Conservation (phyloP, 2,113 vertebrate species). For the Pituophis catenifer region DNA sequence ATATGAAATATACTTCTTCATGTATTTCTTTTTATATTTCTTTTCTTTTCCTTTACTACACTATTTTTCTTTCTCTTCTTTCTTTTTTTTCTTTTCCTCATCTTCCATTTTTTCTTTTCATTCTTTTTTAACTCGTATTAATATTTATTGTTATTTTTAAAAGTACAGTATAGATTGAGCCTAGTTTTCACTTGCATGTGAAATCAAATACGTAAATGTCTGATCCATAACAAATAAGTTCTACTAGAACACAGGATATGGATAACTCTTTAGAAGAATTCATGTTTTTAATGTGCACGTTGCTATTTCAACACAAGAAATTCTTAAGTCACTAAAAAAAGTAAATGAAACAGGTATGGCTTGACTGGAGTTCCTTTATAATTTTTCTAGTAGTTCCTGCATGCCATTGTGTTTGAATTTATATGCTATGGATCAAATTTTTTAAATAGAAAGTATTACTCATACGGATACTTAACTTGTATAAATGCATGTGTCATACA, state of each 20-base stretch:
- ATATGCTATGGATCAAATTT: neutral
- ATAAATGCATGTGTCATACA: neutral
- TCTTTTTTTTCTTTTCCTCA: neutral
- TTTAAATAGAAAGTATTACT: neutral
- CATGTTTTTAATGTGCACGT: neutral
- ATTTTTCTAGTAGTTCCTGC: neutral
- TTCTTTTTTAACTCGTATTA: neutral
- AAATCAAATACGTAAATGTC: neutral
- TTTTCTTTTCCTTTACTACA: neutral
- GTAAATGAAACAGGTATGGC: neutral
- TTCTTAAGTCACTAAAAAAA: neutral
- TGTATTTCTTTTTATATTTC: neutral
- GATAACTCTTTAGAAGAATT: neutral
- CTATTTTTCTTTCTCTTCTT: neutral
- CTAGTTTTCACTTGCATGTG: neutral
- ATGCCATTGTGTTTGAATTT: neutral
- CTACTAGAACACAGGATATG: neutral
- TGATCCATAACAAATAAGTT: neutral
- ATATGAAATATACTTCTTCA: neutral
- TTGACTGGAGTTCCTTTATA: neutral
- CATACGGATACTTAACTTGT: neutral
- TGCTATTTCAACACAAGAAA: neutral
- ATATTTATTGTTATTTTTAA: neutral
- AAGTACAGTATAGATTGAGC: neutral
- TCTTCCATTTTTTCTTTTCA: neutral